Evolutionary conservation across 2,113 vertebrate genomes (phyloP).

Genomic region (Ciconia boyciana): DNA sequence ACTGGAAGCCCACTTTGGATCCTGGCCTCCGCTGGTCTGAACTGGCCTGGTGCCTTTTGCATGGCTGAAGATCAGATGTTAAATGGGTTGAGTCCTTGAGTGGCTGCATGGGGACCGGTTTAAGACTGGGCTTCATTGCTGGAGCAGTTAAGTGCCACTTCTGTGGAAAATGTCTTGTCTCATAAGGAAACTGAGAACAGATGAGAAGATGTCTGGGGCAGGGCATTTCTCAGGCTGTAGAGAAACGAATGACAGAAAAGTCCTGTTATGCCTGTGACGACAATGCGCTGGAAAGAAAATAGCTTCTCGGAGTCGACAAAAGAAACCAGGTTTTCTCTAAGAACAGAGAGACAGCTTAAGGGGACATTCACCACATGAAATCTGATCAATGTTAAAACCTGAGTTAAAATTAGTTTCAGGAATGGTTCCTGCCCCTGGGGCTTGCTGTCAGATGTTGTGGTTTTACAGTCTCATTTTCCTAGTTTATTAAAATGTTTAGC

Average conservation of each 20-base stretch:
- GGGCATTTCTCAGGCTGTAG: background rate
- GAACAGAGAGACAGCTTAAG: slow-evolving; percentile 51
- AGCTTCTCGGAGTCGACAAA: background rate
- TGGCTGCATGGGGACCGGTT: background rate
- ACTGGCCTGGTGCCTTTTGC: background rate
- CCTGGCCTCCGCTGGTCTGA: background rate
- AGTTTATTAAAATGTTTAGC: slow-evolving; percentile 55
- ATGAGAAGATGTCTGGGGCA: slow-evolving; percentile 24
- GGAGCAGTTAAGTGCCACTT: background rate
- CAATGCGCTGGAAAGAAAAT: slow-evolving; percentile 12
- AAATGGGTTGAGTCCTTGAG: background rate
- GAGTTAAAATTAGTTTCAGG: slow-evolving; percentile 62
- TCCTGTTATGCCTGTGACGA: slow-evolving; percentile 5
- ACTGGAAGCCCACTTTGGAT: background rate
- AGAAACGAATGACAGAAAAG: background rate
- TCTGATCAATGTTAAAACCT: slow-evolving; percentile 44
- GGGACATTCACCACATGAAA: slow-evolving; percentile 47
- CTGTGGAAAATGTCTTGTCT: background rate
- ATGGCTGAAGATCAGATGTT: background rate
- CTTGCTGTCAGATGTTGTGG: slow-evolving; percentile 47
- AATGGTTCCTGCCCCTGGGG: slow-evolving; percentile 29
- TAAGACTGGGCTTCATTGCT: background rate
- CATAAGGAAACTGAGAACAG: background rate
- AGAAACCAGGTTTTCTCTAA: slow-evolving; percentile 40
- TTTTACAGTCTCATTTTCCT: slow-evolving; percentile 44